A percentile compares a stretch with the other conserved stretches of the same genome.
These are phyloP conservation scores for Cirrhinus mrigala DNA, from an alignment of 2,797 vertebrate species.

Conservation along the genomic window DNA sequence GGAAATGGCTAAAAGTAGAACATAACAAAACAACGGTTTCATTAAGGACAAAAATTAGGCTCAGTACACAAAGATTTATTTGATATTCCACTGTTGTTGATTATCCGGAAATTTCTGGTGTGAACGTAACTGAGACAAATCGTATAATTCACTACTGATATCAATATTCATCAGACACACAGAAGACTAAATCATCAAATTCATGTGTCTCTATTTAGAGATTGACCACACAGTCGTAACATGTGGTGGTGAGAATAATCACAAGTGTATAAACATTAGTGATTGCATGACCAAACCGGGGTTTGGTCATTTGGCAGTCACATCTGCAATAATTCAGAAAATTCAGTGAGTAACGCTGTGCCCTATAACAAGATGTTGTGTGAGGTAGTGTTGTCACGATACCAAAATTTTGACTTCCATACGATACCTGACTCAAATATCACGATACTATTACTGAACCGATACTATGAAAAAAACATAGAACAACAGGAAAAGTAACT, in stretches of 20 bases:
- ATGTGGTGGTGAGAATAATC: constrained; percentile 58
- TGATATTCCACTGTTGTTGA: constrained; percentile 30
- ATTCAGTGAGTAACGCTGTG: not conserved
- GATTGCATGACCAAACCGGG: constrained; percentile 53
- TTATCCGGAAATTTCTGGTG: constrained; percentile 10
- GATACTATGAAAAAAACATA: too few species aligned
- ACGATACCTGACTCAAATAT: too few species aligned
- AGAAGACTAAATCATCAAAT: constrained; percentile 44
- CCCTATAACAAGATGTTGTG: not conserved
- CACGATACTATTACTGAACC: too few species aligned
- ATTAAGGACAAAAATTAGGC: constrained; percentile 57
- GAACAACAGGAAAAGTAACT: too few species aligned
- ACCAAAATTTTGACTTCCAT: too few species aligned
- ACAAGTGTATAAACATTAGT: constrained; percentile 54
- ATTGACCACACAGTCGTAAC: constrained; percentile 58
- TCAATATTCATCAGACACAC: constrained; percentile 51
- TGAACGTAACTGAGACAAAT: constrained; percentile 17
- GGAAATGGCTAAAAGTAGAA: constrained; percentile 59
- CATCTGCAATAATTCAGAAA: constrained; percentile 50
- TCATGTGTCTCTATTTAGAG: constrained; percentile 35
- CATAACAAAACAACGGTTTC: constrained; percentile 63
- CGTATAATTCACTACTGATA: constrained; percentile 44
- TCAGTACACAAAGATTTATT: constrained; percentile 31
- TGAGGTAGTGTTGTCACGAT: too few species aligned
- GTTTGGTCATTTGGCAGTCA: constrained; percentile 48